Conservation (phyloP, 1,140 invertebrate genomes). For the Lasaia peninsularis region DNA sequence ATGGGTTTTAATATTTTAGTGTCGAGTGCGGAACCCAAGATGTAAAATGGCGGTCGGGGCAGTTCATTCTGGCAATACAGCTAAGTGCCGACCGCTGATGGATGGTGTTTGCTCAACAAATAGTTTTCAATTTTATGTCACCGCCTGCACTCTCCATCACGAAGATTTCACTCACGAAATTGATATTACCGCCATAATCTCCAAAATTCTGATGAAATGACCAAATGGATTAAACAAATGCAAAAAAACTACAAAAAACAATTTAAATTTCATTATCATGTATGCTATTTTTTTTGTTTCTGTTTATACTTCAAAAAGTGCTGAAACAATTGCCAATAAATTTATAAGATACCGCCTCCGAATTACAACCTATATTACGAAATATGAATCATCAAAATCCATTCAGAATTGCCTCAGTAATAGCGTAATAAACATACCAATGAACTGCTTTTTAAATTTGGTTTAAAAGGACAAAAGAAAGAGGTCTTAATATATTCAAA, state of each 20-base stretch:
- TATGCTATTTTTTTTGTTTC: too few species aligned
- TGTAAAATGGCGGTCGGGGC: slow-evolving; percentile 29
- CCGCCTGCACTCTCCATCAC: slow-evolving; percentile 23
- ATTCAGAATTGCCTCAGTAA: too few species aligned
- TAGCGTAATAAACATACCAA: too few species aligned
- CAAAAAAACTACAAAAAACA: background rate
- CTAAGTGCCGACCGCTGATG: slow-evolving; percentile 63
- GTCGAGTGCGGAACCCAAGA: slow-evolving; percentile 1
- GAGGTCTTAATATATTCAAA: too few species aligned
- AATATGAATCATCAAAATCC: too few species aligned
- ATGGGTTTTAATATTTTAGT: background rate
- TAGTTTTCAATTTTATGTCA: slow-evolving; percentile 66
- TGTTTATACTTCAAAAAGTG: too few species aligned
- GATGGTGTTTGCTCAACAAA: slow-evolving; percentile 68
- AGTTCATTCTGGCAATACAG: slow-evolving; percentile 46
- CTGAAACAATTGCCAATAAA: too few species aligned
- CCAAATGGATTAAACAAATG: background rate
- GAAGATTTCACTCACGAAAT: slow-evolving; percentile 58
- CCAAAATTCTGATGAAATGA: slow-evolving; percentile 21
- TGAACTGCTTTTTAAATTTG: too few species aligned
- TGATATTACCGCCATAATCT: slow-evolving; percentile 40
- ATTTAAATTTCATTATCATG: too few species aligned
- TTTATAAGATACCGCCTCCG: too few species aligned
- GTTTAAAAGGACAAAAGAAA: too few species aligned
- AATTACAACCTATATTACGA: too few species aligned